Evolutionary conservation across 2,888 invertebrate species (phyloP).

Genomic region (Rhagium mordax): DNA sequence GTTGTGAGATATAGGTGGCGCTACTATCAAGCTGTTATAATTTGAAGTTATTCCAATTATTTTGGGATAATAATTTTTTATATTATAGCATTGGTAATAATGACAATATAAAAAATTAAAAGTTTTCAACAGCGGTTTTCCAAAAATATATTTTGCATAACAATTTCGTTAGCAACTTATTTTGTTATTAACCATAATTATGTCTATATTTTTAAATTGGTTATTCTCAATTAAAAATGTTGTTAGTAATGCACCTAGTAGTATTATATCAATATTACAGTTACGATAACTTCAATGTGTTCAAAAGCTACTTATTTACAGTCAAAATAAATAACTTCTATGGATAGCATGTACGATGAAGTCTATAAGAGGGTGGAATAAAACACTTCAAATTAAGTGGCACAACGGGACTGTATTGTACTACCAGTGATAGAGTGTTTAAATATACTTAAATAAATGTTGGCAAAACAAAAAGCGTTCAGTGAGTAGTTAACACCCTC

Average conservation of each 20-base stretch:
- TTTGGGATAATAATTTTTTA: no score
- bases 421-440: constrained; percentile 51
- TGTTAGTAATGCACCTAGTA: not conserved
- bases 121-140: no score
- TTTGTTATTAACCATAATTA: no score
- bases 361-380: constrained; percentile 40
- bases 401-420: constrained; percentile 42
- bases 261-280: no score
- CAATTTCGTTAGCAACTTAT: no score
- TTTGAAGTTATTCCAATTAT: no score
- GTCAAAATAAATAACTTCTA: constrained; percentile 37
- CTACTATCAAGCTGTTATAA: no score
- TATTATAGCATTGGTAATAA: no score
- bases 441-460: constrained; percentile 50
- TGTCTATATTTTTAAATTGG: not conserved
- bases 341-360: constrained; percentile 33
- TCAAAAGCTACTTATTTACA: constrained; percentile 13
- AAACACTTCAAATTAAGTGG: constrained; percentile 40
- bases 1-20: no score
- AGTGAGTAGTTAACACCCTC: constrained; percentile 47
- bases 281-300: not conserved
- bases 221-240: not conserved
- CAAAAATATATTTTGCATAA: no score
- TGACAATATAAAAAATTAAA: no score
- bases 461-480: constrained; percentile 51